A percentile compares a stretch with the other conserved stretches of the same genome.
These are phyloP conservation scores for Aspidiotus destructor DNA, from an alignment of 2,888 invertebrate species.

Conservation along the genomic window DNA sequence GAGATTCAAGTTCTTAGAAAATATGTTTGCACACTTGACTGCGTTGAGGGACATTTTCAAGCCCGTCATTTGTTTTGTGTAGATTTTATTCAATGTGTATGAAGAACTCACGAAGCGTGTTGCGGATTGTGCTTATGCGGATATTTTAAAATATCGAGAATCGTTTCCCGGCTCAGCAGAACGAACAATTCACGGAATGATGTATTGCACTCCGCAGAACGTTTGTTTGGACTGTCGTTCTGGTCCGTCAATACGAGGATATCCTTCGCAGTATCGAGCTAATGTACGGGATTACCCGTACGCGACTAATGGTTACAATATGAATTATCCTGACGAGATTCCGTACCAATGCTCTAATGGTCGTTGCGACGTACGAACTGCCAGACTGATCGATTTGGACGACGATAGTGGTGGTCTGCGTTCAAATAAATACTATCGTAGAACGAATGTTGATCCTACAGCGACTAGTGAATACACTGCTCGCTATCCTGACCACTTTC, in stretches of 20 bases:
- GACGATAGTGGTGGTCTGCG: conserved; percentile 6
- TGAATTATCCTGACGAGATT: conserved; percentile 7
- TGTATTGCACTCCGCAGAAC: conserved; percentile 1
- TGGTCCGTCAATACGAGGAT: too few relatives aligned
- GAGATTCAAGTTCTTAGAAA: conserved; percentile 24
- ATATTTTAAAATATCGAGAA: conserved; percentile 55
- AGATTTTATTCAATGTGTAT: conserved; percentile 70
- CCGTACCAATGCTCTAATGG: conserved; percentile 11
- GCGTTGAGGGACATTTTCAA: not conserved
- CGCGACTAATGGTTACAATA: not conserved
- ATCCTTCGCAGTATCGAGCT: too few relatives aligned
- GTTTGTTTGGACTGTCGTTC: conserved; percentile 11
- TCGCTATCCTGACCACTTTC: not conserved
- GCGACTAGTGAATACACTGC: not conserved
- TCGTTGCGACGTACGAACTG: conserved; percentile 47
- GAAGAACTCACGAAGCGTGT: conserved; percentile 54
- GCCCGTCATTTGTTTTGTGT: conserved; percentile 35
- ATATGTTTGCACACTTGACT: conserved; percentile 29
- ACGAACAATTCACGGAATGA: conserved; percentile 4
- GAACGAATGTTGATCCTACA: not conserved
- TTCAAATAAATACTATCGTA: not conserved
- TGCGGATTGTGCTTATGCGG: conserved; percentile 53
- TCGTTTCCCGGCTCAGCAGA: conserved; percentile 49
- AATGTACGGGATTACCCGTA: not conserved
- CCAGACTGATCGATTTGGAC: conserved; percentile 59